phyloP scores from a whole-genome alignment of 2,113 vertebrate genomes.

The Strix uralensis region DNA sequence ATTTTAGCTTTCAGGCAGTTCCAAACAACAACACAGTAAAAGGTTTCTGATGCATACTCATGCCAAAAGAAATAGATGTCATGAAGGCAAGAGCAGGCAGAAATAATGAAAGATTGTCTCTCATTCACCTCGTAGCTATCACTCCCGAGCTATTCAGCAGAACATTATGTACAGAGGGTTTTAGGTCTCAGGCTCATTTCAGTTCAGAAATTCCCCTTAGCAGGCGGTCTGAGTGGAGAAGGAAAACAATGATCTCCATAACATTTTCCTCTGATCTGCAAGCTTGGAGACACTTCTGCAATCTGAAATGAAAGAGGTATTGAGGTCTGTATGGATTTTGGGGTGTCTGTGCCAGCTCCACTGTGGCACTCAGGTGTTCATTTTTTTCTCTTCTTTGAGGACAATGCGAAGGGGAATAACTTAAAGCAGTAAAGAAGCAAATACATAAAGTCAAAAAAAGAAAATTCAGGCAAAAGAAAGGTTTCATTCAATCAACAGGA shows the following conservation, averaged over 20 bases:
- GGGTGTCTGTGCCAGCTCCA: background rate
- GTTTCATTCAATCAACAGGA: background rate
- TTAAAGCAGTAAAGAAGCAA: background rate
- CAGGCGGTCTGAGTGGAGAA: background rate
- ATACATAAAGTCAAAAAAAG: background rate
- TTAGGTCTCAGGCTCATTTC: background rate
- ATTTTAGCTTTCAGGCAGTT: background rate
- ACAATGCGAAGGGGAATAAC: background rate
- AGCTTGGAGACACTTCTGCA: background rate
- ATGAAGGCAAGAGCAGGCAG: background rate
- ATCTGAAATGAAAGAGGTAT: accelerated
- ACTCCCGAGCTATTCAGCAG: background rate
- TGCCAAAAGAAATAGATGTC: background rate
- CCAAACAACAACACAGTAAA: background rate
- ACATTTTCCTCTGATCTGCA: background rate
- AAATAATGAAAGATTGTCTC: background rate
- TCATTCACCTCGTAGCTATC: background rate
- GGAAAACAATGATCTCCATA: background rate
- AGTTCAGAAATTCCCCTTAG: background rate
- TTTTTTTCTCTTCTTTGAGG: background rate
- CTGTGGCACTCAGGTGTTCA: background rate
- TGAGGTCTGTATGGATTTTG: background rate
- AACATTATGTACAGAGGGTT: background rate
- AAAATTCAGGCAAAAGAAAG: background rate
- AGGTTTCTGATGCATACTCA: background rate